Evolutionary conservation across 2,888 invertebrate species (phyloP).

Genomic region (Elmis aenea): DNA sequence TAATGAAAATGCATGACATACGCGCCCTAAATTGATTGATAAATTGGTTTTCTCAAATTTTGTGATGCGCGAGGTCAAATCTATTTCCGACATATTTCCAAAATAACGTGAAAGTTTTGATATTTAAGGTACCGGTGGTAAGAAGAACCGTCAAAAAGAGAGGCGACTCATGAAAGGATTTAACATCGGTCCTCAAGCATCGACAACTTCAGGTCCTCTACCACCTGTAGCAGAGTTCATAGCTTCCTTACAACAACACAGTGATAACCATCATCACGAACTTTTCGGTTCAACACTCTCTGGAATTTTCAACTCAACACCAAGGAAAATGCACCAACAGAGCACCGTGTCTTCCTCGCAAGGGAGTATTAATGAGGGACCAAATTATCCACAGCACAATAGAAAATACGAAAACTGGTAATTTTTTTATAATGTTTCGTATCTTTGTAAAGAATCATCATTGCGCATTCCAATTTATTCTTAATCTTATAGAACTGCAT

Average conservation of each 20-base stretch:
- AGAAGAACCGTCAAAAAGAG: conserved; percentile 91
- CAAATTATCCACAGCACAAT: conserved; percentile 28
- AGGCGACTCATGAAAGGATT: conserved; percentile 90
- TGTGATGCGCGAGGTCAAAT: too few species aligned
- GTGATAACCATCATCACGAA: conserved; percentile 49
- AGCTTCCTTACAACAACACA: conserved; percentile 64
- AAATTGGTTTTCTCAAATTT: too few species aligned
- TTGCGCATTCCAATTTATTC: conserved; percentile 2
- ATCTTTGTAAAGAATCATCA: conserved; percentile 1
- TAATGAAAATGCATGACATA: too few species aligned
- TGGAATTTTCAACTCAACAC: conserved; percentile 56
- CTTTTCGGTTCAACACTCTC: conserved; percentile 66
- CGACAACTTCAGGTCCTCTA: conserved; percentile 54
- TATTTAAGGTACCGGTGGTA: conserved; percentile 78
- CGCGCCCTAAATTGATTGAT: too few species aligned
- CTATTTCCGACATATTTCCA: too few species aligned
- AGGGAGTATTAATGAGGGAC: conserved; percentile 45
- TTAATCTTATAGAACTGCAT: too few species aligned
- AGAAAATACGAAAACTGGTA: conserved; percentile 25
- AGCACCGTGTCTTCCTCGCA: conserved; percentile 46
- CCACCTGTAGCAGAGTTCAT: conserved; percentile 77
- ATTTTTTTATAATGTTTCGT: conserved; percentile 1
- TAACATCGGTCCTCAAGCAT: conserved; percentile 76
- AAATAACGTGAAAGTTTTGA: too few species aligned
- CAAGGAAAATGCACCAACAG: conserved; percentile 48